Conservation (phyloP, 2,113 vertebrate genomes). For the Stomatorhinus ivindoensis region DNA sequence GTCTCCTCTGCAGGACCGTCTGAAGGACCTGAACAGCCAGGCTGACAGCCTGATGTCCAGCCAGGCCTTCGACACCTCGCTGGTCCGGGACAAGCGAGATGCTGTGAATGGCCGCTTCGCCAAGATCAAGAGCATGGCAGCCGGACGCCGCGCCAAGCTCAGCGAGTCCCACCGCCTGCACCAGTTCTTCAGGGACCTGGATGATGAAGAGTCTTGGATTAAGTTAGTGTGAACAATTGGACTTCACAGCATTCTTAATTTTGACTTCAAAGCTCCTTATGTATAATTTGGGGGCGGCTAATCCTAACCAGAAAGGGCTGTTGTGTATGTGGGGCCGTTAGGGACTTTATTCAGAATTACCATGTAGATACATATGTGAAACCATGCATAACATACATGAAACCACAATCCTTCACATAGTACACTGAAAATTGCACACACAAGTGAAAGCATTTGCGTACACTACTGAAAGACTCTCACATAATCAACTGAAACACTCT, state of each 20-base stretch:
- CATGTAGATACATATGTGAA: no score
- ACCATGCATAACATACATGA: no score
- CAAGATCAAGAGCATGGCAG: constrained; percentile 87
- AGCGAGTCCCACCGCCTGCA: constrained; percentile 94
- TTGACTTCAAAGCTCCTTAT: not conserved
- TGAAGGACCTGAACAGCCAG: constrained; percentile 95
- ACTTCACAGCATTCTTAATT: not conserved
- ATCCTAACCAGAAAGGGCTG: not conserved
- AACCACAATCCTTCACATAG: no score
- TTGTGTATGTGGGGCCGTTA: not conserved
- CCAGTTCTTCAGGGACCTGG: constrained; percentile 97
- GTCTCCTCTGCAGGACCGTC: constrained; percentile 68
- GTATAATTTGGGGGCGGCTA: not conserved
- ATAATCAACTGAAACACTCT: no score
- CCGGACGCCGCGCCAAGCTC: constrained; percentile 72
- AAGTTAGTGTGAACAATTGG: constrained; percentile 66
- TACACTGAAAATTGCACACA: no score
- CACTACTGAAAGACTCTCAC: no score
- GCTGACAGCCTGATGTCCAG: constrained; percentile 94
- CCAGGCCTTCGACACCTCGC: constrained; percentile 88
- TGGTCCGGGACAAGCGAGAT: constrained; percentile 87
- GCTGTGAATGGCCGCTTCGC: constrained; percentile 82
- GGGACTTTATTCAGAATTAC: no score
- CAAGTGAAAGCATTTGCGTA: no score
- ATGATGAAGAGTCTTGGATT: constrained; percentile 97